Evolutionary conservation across 2,113 vertebrate species (phyloP), one percentile per base, ranked within the genome.

Genomic region (Bucco capensis): DNA sequence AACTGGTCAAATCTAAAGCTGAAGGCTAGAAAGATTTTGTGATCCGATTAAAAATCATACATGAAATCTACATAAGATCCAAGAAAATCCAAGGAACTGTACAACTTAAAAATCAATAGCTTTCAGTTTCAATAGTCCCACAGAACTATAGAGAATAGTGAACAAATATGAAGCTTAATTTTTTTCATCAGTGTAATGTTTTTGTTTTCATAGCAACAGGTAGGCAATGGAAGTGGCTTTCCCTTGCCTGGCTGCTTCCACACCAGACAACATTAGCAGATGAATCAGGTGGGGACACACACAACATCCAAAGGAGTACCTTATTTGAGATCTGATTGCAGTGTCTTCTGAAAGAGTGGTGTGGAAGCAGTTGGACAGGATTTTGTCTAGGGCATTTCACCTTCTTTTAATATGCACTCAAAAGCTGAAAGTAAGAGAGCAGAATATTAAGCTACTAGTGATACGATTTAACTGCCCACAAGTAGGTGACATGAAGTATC

Each of bases 161-260:
- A 71, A 62, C 17, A 74, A 62, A 70, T 35, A 31, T 8, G 17
- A 77, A 56, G 27, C 23, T 23, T 19, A 23, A 4, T 4, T 5
- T 22, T 51, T 56, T 82, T 66, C 31, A 56, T 47, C n/a, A 50
- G 4, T 78, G 24, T 35, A 58, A 62, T 83, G 25, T 72, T 67
- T 73, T 54, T 94, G 35, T 91, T 88, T 84, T 77, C 28, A 56
- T 54, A 96, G 91, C 89, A 80, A 23, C 83, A 86, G 56, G 15
- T 76, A 54, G 91, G 31, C 19, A 64, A 87, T 54, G 53, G 74
- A 25, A 25, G 40, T 62, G 76, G 57, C 69, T 54, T 93, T 53
- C 71, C 58, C 42, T 80, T 73, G 58, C 83, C 35, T 88, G 93
- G 31, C 61, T 83, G 24, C 67, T 93, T 96, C 81, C 88, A 28